phyloP scores from a whole-genome alignment of 2,797 vertebrate genomes.

The Sphaeramia orbicularis region DNA sequence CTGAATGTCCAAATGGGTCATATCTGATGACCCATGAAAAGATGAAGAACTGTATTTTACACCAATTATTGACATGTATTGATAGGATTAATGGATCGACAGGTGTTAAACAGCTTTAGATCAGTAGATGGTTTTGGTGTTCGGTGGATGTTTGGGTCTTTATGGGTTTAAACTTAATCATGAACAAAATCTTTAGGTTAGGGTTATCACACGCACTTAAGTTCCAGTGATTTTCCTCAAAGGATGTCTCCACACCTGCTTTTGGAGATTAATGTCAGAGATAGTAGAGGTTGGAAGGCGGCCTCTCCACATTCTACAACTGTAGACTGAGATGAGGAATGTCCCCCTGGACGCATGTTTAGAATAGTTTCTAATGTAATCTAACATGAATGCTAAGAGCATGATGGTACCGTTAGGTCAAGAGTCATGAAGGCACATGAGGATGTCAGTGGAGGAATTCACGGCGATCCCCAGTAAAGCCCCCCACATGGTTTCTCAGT shows the following conservation, averaged over 20 bases:
- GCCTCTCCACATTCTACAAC: not conserved
- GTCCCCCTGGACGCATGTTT: slow-evolving; percentile 30
- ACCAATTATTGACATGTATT: too few species aligned
- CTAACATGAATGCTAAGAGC: slow-evolving; percentile 30
- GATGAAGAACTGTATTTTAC: too few species aligned
- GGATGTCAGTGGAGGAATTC: slow-evolving; percentile 45
- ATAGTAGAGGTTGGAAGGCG: slow-evolving; percentile 9
- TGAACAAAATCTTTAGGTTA: not conserved
- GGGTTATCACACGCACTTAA: slow-evolving; percentile 1
- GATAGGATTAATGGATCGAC: too few species aligned
- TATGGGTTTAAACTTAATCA: too few species aligned
- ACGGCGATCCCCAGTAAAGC: slow-evolving; percentile 32
- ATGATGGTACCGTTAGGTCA: slow-evolving; percentile 15
- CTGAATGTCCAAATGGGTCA: too few species aligned
- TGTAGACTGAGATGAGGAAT: slow-evolving; percentile 31
- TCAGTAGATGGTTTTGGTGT: too few species aligned
- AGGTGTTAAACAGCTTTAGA: too few species aligned
- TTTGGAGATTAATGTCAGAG: not conserved
- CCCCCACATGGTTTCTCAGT: slow-evolving; percentile 35
- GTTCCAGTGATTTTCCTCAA: slow-evolving; percentile 15
- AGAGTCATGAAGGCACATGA: slow-evolving; percentile 24
- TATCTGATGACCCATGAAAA: too few species aligned
- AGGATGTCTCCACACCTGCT: slow-evolving; percentile 9
- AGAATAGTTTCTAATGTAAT: slow-evolving; percentile 46
- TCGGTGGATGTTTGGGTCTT: too few species aligned